Evolutionary conservation across 2,888 invertebrate species (phyloP).

Genomic region (Clepsis dumicolana): DNA sequence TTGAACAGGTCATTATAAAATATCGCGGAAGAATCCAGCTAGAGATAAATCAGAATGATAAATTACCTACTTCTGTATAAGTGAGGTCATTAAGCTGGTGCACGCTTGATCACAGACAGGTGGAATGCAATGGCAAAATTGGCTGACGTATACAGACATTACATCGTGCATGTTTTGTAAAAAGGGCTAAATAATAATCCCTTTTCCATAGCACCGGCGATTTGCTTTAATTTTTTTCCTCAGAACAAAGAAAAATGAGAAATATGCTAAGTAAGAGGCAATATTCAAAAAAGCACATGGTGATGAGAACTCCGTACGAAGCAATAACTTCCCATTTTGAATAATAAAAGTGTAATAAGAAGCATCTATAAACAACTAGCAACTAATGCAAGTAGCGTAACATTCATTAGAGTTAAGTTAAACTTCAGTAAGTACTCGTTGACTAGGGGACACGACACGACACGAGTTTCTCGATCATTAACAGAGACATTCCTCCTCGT

Average conservation of each 20-base stretch:
- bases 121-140: not conserved
- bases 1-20: not conserved
- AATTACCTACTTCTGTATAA: not conserved
- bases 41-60: constrained; percentile 11
- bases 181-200: not conserved
- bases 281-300: not conserved
- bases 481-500: not conserved
- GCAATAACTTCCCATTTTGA: too few relatives aligned
- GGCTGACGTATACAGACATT: not conserved
- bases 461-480: not conserved
- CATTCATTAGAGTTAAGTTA: too few relatives aligned
- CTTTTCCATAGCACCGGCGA: not conserved
- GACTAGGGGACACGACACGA: not conserved
- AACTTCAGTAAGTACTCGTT: not conserved
- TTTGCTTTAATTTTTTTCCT: not conserved
- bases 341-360: too few relatives aligned
- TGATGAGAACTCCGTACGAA: not conserved
- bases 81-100: not conserved
- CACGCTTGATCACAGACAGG: not conserved
- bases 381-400: too few relatives aligned
- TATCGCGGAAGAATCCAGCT: not conserved
- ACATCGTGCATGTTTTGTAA: not conserved
- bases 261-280: not conserved
- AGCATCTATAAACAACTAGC: too few relatives aligned
- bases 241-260: constrained; percentile 1